phyloP scores from a whole-genome alignment of 2,888 invertebrate genomes.

The Dryomyza anilis region DNA sequence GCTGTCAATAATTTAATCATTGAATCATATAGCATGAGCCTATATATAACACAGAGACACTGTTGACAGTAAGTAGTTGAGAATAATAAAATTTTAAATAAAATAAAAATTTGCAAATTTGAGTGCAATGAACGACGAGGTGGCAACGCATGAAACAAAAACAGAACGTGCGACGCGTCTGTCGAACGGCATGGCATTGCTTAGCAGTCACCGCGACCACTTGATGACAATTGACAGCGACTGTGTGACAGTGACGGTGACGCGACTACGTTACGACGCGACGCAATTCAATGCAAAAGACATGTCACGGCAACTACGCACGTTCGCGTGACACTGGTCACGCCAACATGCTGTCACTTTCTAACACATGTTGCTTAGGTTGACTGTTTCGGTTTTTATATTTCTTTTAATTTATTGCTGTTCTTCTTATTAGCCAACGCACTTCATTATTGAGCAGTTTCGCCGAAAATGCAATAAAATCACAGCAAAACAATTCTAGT shows the following conservation, averaged over 20 bases:
- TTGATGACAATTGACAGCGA: constrained; percentile 17
- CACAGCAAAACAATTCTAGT: no score
- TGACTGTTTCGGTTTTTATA: neutral
- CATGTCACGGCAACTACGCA: constrained; percentile 6
- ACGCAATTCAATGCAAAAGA: neutral
- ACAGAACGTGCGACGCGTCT: neutral
- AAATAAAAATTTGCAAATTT: no score
- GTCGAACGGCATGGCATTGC: no score
- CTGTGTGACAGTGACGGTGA: neutral
- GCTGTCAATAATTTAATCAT: neutral
- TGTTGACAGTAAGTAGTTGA: neutral
- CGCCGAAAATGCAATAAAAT: no score
- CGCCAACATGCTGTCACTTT: neutral
- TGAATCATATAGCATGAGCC: neutral
- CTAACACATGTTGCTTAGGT: neutral
- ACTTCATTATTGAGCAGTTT: no score
- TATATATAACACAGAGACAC: neutral
- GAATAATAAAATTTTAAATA: no score
- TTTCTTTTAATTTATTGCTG: neutral
- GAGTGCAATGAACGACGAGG: no score
- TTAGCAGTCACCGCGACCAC: neutral
- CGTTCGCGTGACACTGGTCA: constrained; percentile 17
- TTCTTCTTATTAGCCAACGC: neutral
- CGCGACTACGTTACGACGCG: neutral
- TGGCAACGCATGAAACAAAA: no score